Conservation (phyloP, 2,113 vertebrate species). For the Paedocypris sp. region DNA sequence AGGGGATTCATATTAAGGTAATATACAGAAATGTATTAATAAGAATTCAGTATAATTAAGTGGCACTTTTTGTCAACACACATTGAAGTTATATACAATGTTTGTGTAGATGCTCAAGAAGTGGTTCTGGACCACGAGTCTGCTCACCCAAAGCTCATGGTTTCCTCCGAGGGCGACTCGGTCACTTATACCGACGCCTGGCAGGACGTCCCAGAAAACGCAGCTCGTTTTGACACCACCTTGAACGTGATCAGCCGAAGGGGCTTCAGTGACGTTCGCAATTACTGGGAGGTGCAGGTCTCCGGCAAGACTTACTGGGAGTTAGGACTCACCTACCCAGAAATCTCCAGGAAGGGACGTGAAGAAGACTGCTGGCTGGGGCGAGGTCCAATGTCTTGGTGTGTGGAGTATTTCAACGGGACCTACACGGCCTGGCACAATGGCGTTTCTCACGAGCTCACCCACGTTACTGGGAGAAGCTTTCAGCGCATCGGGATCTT, state of each 20-base stretch:
- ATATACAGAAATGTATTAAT: too few species aligned
- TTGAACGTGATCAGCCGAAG: slow-evolving; percentile 68
- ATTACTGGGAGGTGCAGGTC: slow-evolving; percentile 83
- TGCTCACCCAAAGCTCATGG: slow-evolving; percentile 61
- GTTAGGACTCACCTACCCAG: slow-evolving; percentile 69
- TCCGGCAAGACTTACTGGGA: slow-evolving; percentile 79
- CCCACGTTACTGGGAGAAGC: slow-evolving; percentile 32
- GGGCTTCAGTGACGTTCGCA: slow-evolving; percentile 61
- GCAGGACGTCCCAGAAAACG: slow-evolving; percentile 59
- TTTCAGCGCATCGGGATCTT: slow-evolving; percentile 65
- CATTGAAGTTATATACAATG: too few species aligned
- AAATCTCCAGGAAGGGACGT: slow-evolving; percentile 65
- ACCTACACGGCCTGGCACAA: slow-evolving; percentile 69
- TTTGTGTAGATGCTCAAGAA: slow-evolving; percentile 52
- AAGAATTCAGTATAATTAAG: too few species aligned
- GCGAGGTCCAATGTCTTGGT: slow-evolving; percentile 63
- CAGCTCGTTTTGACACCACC: slow-evolving; percentile 71
- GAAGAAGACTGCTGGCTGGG: slow-evolving; percentile 77
- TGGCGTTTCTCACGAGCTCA: slow-evolving; percentile 45
- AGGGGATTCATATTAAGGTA: too few species aligned
- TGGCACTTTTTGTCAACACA: too few species aligned
- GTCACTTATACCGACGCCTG: slow-evolving; percentile 57
- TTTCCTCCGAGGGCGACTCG: slow-evolving; percentile 51
- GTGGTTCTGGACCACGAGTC: slow-evolving; percentile 56
- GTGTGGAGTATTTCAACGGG: slow-evolving; percentile 71